phyloP scores from a whole-genome alignment of 35 echinoderm and acorn worm genomes.

The Ptychodera flava region DNA sequence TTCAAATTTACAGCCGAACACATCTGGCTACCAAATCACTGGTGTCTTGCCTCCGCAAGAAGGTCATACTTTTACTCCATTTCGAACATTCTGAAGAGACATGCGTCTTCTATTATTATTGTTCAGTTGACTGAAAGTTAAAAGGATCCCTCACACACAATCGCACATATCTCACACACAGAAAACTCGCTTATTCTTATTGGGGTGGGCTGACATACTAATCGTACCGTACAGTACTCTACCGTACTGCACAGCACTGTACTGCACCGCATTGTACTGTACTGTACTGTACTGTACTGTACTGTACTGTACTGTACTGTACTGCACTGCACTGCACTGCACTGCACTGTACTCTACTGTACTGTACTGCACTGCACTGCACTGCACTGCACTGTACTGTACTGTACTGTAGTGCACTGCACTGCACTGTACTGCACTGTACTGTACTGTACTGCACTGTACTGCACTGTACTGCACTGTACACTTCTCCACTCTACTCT shows the following conservation, averaged over 20 bases:
- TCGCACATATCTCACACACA: too few species aligned
- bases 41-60: too few species aligned
- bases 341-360: slow-evolving; percentile 21
- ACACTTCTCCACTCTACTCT: background rate
- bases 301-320: slow-evolving; percentile 19
- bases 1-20: too few species aligned
- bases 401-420: too few species aligned
- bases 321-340: slow-evolving; percentile 28
- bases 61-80: too few species aligned
- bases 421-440: slow-evolving; percentile 17
- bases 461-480: background rate
- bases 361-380: slow-evolving; percentile 26
- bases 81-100: too few species aligned
- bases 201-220: too few species aligned
- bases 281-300: slow-evolving; percentile 20
- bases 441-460: background rate
- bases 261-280: slow-evolving; percentile 16
- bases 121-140: too few species aligned
- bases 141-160: too few species aligned
- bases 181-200: too few species aligned
- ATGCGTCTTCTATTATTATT: too few species aligned
- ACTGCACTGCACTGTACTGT: slow-evolving; percentile 22
- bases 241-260: slow-evolving; percentile 7
- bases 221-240: slow-evolving; percentile 10
- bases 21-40: too few species aligned